Conservation (phyloP, 2,888 invertebrate species). For the Spodoptera picta region DNA sequence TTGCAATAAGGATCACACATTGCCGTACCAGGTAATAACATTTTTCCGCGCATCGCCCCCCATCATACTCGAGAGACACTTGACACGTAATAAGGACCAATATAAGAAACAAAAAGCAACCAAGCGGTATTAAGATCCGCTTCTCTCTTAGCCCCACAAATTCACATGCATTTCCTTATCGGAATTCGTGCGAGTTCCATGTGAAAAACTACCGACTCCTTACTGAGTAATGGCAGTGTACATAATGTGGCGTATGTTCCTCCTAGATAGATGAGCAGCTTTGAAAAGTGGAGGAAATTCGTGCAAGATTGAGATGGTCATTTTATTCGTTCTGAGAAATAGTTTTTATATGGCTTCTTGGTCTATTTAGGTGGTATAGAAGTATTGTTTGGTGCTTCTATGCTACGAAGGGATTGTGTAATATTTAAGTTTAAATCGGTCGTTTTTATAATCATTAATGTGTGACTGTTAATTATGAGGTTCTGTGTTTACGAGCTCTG, state of each 20-base stretch:
- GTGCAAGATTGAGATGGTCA: slow-evolving; percentile 30
- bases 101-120: too few relatives aligned
- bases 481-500: too few relatives aligned
- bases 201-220: slow-evolving; percentile 63
- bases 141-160: slow-evolving; percentile 34
- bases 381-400: too few relatives aligned
- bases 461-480: too few relatives aligned
- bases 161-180: slow-evolving; percentile 58
- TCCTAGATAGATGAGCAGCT: slow-evolving; percentile 44
- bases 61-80: too few relatives aligned
- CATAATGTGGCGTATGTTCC: slow-evolving; percentile 50
- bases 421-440: too few relatives aligned
- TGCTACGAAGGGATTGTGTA: too few relatives aligned
- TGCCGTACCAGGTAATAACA: too few relatives aligned
- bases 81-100: too few relatives aligned
- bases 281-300: slow-evolving; percentile 22
- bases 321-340: slow-evolving; percentile 25
- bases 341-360: slow-evolving; percentile 13
- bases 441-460: too few relatives aligned
- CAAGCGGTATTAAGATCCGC: slow-evolving; percentile 24
- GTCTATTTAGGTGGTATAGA: not conserved
- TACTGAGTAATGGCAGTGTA: slow-evolving; percentile 58
- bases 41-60: too few relatives aligned
- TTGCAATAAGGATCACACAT: too few relatives aligned
- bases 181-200: slow-evolving; percentile 53